Evolutionary conservation across 2,113 vertebrate genomes (phyloP).

Genomic region (Bettongia penicillata): DNA sequence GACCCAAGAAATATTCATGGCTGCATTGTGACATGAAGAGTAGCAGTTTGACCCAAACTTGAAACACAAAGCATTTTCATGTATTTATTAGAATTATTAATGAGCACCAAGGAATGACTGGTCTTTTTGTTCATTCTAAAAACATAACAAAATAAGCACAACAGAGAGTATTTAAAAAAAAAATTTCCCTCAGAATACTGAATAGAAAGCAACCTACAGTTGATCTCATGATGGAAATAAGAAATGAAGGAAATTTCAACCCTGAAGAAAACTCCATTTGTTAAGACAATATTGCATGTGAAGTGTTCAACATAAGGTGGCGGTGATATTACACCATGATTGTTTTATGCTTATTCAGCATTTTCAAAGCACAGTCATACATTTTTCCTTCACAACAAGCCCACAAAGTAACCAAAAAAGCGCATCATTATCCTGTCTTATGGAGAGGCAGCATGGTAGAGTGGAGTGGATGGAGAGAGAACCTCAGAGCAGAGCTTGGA

Average conservation of each 20-base stretch:
- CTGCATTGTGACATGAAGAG: not conserved
- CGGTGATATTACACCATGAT: not conserved
- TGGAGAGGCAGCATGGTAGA: not conserved
- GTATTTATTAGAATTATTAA: not conserved
- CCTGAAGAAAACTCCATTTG: not conserved
- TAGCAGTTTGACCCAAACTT: constrained; percentile 25
- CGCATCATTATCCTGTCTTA: not conserved
- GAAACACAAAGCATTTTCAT: constrained; percentile 5
- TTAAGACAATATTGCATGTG: not conserved
- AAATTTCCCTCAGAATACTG: not conserved
- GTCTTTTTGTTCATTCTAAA: constrained; percentile 44
- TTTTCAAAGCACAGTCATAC: not conserved
- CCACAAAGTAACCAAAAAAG: not conserved
- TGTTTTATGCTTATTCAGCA: not conserved
- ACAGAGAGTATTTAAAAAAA: not conserved
- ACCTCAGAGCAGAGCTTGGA: not conserved
- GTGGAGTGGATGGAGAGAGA: not conserved
- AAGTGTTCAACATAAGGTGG: not conserved
- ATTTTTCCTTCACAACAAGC: not conserved
- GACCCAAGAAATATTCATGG: constrained; percentile 7
- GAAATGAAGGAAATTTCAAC: not conserved
- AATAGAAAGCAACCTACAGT: not conserved
- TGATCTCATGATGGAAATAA: not conserved
- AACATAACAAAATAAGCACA: not conserved
- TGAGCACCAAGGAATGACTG: constrained; percentile 31